A percentile compares a stretch with the other conserved stretches of the same genome.
Evolutionary conservation across 2,113 vertebrate genomes (phyloP).

Genomic region (Azemiops feae): DNA sequence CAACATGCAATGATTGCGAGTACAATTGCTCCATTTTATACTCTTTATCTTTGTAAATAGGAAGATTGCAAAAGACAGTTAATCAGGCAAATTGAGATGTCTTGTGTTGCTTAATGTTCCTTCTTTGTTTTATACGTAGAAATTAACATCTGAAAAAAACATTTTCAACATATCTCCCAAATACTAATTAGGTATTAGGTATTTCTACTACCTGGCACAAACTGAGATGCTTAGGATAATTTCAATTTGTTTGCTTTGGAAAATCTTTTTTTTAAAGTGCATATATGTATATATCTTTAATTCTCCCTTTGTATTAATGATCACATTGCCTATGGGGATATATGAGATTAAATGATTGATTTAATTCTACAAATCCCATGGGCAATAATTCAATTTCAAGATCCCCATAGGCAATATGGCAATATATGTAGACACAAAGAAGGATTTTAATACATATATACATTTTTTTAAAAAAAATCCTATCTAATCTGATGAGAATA

Average conservation of each 20-base stretch:
- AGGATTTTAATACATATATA: neutral
- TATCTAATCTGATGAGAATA: neutral
- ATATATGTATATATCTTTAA: slow-evolving; percentile 21
- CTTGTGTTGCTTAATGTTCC: slow-evolving; percentile 81
- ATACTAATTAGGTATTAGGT: slow-evolving; percentile 99
- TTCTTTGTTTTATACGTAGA: slow-evolving; percentile 87
- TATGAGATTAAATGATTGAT: slow-evolving; percentile 68
- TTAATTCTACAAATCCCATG: slow-evolving; percentile 39
- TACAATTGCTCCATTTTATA: slow-evolving; percentile 27
- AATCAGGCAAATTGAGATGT: slow-evolving; percentile 74
- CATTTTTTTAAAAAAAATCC: neutral
- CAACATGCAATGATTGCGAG: slow-evolving; percentile 35
- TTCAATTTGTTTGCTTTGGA: slow-evolving; percentile 98
- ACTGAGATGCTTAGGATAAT: slow-evolving; percentile 89
- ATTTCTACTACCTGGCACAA: slow-evolving; percentile 76
- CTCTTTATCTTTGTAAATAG: slow-evolving; percentile 66
- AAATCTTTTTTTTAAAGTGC: slow-evolving; percentile 72
- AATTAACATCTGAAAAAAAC: slow-evolving; percentile 98
- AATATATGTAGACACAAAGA: neutral
- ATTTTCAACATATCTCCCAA: slow-evolving; percentile 91
- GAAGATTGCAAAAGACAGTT: slow-evolving; percentile 73
- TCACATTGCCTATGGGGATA: slow-evolving; percentile 65
- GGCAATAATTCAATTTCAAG: slow-evolving; percentile 2
- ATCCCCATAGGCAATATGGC: neutral
- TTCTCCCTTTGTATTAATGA: slow-evolving; percentile 65